phyloP scores from a whole-genome alignment of 1,140 invertebrate genomes.

The Idris sp. region DNA sequence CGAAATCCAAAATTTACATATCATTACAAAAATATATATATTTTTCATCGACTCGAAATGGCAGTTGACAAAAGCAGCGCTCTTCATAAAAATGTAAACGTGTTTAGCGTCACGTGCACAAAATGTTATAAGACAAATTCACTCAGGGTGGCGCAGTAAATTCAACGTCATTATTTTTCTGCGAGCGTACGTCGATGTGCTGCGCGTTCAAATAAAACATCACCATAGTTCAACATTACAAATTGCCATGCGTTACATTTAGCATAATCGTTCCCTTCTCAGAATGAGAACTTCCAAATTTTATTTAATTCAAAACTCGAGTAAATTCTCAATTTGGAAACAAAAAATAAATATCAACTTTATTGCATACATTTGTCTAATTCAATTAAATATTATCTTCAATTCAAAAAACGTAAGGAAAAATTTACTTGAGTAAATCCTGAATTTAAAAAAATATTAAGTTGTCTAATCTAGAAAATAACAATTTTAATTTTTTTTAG shows the following conservation, averaged over 20 bases:
- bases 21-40: constrained; percentile 21
- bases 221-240: constrained; percentile 13
- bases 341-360: too few species aligned
- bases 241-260: constrained; percentile 21
- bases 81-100: constrained; percentile 33
- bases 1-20: constrained; percentile 15
- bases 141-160: constrained; percentile 23
- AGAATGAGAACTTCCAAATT: constrained; percentile 12
- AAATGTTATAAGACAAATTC: constrained; percentile 34
- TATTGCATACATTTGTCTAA: too few species aligned
- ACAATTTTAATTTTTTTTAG: too few species aligned
- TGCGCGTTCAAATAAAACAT: constrained; percentile 28
- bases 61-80: background rate
- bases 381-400: too few species aligned
- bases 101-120: constrained; percentile 14
- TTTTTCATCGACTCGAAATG: constrained; percentile 10
- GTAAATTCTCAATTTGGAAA: too few species aligned
- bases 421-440: too few species aligned
- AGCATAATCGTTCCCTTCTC: constrained; percentile 11
- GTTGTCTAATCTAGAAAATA: too few species aligned
- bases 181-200: constrained; percentile 10
- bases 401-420: too few species aligned
- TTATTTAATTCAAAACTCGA: too few species aligned
- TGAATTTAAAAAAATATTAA: too few species aligned
- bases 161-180: constrained; percentile 28